A percentile compares a stretch with the other conserved stretches of the same genome.
phyloP scores from a whole-genome alignment of 2,797 vertebrate species.

The Epinephelus coioides region DNA sequence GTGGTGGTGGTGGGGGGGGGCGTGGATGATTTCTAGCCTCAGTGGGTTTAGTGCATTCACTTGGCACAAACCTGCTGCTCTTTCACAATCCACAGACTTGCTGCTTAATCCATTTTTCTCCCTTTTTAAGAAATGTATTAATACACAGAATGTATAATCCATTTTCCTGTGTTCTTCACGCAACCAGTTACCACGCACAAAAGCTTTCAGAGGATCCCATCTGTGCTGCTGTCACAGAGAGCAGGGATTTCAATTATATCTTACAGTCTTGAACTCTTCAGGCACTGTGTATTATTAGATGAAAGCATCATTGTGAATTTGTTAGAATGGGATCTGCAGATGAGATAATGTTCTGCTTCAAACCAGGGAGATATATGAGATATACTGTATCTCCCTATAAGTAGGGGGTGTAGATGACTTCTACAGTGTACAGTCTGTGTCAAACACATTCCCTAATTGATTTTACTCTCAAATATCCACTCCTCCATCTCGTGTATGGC shows the following conservation, averaged over 20 bases:
- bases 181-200: background rate
- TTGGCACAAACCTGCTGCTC: conserved; percentile 20
- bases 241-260: conserved; percentile 34
- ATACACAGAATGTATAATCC: conserved; percentile 24
- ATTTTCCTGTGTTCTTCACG: background rate
- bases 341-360: conserved; percentile 25
- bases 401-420: background rate
- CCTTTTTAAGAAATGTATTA: conserved; percentile 31
- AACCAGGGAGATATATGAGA: conserved; percentile 8
- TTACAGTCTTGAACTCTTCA: conserved; percentile 3
- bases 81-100: conserved; percentile 2
- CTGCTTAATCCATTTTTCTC: conserved; percentile 21
- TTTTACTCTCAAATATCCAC: conserved; percentile 37
- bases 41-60: conserved; percentile 12
- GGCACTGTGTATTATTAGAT: conserved; percentile 16
- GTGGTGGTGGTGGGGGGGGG: background rate
- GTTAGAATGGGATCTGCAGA: conserved; percentile 14
- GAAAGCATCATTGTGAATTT: conserved; percentile 11
- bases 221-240: conserved; percentile 13
- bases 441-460: conserved; percentile 40
- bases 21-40: conserved; percentile 14
- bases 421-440: background rate
- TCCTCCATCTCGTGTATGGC: conserved; percentile 25
- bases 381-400: background rate
- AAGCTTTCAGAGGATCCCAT: conserved; percentile 23